Conservation (phyloP, 1,140 invertebrate genomes). For the Cydia fagiglandana region DNA sequence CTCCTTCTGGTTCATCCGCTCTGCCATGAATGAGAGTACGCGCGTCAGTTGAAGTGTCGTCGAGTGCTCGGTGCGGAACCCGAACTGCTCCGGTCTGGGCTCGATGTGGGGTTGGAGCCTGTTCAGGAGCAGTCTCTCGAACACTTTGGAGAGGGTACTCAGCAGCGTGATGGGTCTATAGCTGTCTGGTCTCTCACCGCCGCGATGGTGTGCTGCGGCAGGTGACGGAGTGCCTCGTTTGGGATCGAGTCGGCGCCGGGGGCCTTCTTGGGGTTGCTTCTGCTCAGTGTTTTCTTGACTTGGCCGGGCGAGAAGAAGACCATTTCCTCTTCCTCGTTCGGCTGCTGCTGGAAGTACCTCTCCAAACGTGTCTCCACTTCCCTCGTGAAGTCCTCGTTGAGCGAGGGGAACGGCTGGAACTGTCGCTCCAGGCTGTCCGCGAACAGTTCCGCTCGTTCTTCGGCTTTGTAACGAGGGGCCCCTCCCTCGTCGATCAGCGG, state of each 20-base stretch:
- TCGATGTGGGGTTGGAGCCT: neutral
- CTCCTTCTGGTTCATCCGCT: too few species aligned
- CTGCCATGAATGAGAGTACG: too few species aligned
- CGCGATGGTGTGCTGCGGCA: too few species aligned
- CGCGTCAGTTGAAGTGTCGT: too few species aligned
- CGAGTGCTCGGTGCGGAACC: too few species aligned
- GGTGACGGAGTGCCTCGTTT: neutral
- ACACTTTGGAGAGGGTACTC: neutral
- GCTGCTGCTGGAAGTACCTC: constrained; percentile 28
- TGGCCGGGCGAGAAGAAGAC: constrained; percentile 34
- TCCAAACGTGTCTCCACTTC: neutral
- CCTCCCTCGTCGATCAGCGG: constrained; percentile 34
- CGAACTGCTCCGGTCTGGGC: too few species aligned
- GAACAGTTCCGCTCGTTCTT: constrained; percentile 42
- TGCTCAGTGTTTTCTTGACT: constrained; percentile 19
- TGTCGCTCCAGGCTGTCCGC: constrained; percentile 40
- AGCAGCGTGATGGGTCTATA: neutral
- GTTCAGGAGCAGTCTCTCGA: neutral
- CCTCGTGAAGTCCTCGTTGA: constrained; percentile 12
- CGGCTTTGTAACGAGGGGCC: constrained; percentile 32
- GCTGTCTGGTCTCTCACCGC: neutral
- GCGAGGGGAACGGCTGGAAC: constrained; percentile 39
- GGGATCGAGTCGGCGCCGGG: constrained; percentile 32
- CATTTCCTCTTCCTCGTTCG: constrained; percentile 34
- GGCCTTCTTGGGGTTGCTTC: constrained; percentile 35